A percentile compares a stretch with the other conserved stretches of the same genome.
Conservation (phyloP, 2,888 invertebrate genomes). For the Hyposoter didymator region DNA sequence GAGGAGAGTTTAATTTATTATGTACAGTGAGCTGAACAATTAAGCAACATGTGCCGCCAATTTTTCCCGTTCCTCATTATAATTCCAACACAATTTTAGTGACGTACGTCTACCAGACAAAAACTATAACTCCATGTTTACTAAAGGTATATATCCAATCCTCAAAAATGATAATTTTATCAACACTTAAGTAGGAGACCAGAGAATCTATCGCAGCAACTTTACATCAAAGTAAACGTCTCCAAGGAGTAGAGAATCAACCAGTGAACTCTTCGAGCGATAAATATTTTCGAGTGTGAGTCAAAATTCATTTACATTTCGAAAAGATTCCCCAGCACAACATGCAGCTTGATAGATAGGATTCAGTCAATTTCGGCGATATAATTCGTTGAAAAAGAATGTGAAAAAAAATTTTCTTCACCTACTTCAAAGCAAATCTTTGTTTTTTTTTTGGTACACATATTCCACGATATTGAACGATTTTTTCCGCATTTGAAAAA, state of each 20-base stretch:
- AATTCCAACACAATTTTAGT: background rate
- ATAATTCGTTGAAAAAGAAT: background rate
- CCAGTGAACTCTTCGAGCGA: background rate
- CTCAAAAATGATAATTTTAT: background rate
- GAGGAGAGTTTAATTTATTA: background rate
- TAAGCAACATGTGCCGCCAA: background rate
- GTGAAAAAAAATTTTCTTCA: background rate
- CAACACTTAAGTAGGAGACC: background rate
- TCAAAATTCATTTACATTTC: background rate
- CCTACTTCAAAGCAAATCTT: too few species aligned
- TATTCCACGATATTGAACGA: too few species aligned
- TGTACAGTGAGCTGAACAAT: background rate
- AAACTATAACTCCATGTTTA: background rate
- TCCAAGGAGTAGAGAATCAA: background rate
- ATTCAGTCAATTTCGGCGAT: background rate
- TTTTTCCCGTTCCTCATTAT: background rate
- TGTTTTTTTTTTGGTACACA: too few species aligned
- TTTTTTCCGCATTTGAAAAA: background rate
- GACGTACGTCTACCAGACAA: background rate
- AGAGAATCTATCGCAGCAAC: background rate
- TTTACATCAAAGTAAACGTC: background rate
- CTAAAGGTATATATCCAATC: background rate
- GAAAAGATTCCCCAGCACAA: background rate
- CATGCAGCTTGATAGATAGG: background rate
- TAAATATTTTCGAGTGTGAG: background rate